These are phyloP conservation scores for Lordiphosa collinella DNA, from an alignment of 1,140 invertebrate species.

Conservation along the genomic window DNA sequence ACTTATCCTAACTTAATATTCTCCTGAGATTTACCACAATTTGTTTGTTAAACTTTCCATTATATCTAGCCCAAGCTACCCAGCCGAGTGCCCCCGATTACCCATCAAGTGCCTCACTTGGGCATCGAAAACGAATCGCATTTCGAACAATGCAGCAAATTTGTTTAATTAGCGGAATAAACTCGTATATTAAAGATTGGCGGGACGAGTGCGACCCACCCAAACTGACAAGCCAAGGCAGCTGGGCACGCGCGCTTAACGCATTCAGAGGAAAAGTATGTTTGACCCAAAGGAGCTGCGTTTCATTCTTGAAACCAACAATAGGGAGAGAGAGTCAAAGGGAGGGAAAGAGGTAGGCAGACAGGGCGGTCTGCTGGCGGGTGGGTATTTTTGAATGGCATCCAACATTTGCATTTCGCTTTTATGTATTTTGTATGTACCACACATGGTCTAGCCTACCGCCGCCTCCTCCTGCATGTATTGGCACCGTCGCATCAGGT, in stretches of 20 bases:
- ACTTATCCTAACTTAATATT: too few species aligned
- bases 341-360: background rate
- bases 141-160: slow-evolving; percentile 61
- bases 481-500: background rate
- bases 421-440: too few species aligned
- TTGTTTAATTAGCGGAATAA: slow-evolving; percentile 67
- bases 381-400: slow-evolving; percentile 47
- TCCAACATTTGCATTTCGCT: slow-evolving; percentile 30
- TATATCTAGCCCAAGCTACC: too few species aligned
- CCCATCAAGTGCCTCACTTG: too few species aligned
- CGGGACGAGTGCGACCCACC: slow-evolving; percentile 13
- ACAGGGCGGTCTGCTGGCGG: background rate
- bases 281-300: too few species aligned
- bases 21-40: too few species aligned
- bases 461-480: too few species aligned
- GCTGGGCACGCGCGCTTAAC: slow-evolving; percentile 57
- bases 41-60: too few species aligned
- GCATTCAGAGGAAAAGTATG: slow-evolving; percentile 9
- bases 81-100: too few species aligned
- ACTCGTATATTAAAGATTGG: slow-evolving; percentile 38
- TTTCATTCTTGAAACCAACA: background rate
- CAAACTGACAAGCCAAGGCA: slow-evolving; percentile 66
- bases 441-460: too few species aligned
- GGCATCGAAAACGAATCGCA: background rate
- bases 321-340: background rate